These are phyloP conservation scores for Calonectris borealis DNA, from an alignment of 2,113 vertebrate genomes.

Conservation along the genomic window DNA sequence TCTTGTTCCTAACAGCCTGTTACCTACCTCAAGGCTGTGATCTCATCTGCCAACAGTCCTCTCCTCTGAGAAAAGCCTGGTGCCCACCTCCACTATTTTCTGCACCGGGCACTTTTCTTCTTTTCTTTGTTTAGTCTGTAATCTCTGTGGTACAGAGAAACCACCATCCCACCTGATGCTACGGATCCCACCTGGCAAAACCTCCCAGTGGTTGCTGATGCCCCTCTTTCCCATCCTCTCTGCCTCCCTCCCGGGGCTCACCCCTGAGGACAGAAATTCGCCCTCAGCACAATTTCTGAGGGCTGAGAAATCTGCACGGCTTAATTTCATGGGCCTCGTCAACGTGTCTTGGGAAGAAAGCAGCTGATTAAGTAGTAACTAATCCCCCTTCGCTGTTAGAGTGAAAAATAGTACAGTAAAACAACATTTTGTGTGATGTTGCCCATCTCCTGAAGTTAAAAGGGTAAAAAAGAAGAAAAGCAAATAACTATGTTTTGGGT, in stretches of 20 bases:
- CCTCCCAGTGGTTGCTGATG: neutral
- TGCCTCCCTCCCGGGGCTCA: fast-evolving
- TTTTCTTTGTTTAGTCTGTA: neutral
- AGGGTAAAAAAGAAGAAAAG: neutral
- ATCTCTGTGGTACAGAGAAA: neutral
- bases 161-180: neutral
- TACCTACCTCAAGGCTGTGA: neutral
- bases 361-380: neutral
- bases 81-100: neutral
- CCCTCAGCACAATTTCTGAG: neutral
- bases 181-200: neutral
- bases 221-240: neutral
- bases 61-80: neutral
- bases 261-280: neutral
- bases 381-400: neutral
- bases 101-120: neutral
- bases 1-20: neutral
- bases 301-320: neutral
- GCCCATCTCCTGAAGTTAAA: neutral
- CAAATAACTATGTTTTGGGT: neutral
- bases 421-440: neutral
- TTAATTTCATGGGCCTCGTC: neutral
- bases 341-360: neutral
- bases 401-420: neutral
- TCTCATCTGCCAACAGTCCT: neutral